Base-by-base conservation (phyloP, 2,888 invertebrate species). In the Chrysolina oricalcia region DNA sequence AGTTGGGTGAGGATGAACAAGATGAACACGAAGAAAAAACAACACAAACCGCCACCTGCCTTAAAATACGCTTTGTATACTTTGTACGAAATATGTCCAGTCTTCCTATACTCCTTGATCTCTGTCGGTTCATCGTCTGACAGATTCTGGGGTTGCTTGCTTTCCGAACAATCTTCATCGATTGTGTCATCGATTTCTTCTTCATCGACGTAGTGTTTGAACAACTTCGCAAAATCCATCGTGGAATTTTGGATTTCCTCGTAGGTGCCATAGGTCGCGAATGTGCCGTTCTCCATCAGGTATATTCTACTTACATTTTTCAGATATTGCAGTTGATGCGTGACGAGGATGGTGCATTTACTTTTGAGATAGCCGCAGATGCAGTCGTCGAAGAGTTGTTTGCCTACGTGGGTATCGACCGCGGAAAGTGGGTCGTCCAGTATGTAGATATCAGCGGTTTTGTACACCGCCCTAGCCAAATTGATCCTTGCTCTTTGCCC, bases 261-360 rank as follows among this genome's bases (percentile, higher is more conserved):
- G 73, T 90, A 91, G 0, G 89, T 90, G 40, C 92, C 92, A 35
- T 64, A 82, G 9, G 75, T 67, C 8, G 70, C 72, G 41, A 85
- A 80, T 41, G 91, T 90, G 84, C 93, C 94, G 85, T 93, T 92
- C 72, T 92, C 91, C 67, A 95, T 85, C 70, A 94, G 90, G 78
- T 94, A 88, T 65, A 95, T 91, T 75, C 90, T 90, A 86, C 93
- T 92, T 0, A 92, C 93, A n/a, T 90, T 85, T 81, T 92, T 92
- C 40, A 95, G 90, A 83, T 94, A 94, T 85, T 97, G 96, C 27
- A 96, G 89, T 86, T 97, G 96, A 87, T 97, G 96, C 0, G 97
- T 97, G 75, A 96, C 94, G 11, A 97, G 91, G 78, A 96, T 91
- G 35, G 94, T 90, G 1, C 94, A 94, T 85, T 93, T 92, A 76